phyloP scores from a whole-genome alignment of 2,113 vertebrate species.

The Apaloderma vittatum region DNA sequence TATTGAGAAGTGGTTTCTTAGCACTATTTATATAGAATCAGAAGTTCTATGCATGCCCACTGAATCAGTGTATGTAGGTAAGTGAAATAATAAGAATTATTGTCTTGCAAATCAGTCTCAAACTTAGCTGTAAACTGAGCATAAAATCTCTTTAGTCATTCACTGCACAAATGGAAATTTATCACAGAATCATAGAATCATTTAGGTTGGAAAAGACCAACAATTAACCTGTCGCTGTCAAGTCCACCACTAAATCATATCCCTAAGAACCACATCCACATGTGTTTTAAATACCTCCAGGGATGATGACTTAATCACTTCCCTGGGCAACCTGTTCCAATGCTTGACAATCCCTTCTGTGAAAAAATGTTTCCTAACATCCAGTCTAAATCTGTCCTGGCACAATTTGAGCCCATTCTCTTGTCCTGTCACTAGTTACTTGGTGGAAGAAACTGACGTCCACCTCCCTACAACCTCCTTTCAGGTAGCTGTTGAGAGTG shows the following conservation, averaged over 20 bases:
- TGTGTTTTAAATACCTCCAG: not conserved
- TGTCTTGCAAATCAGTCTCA: not conserved
- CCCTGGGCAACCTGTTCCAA: not conserved
- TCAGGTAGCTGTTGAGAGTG: not conserved
- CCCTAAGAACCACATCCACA: not conserved
- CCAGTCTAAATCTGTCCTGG: not conserved
- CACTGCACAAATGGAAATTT: not conserved
- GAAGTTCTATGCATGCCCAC: not conserved
- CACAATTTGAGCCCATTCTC: not conserved
- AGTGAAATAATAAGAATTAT: not conserved
- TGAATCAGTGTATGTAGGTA: not conserved
- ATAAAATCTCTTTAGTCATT: not conserved
- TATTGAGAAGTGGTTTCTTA: not conserved
- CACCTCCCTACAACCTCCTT: not conserved
- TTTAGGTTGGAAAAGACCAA: not conserved
- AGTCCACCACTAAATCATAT: not conserved
- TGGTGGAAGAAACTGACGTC: not conserved
- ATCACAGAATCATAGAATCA: not conserved
- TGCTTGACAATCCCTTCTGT: not conserved
- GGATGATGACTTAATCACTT: not conserved
- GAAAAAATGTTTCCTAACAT: not conserved
- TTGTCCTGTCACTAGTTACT: not conserved
- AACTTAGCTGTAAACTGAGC: not conserved
- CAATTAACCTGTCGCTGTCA: not conserved
- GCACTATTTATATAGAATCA: not conserved